Base-by-base conservation (phyloP, 2,113 vertebrate genomes). In the Pteronura brasiliensis region DNA sequence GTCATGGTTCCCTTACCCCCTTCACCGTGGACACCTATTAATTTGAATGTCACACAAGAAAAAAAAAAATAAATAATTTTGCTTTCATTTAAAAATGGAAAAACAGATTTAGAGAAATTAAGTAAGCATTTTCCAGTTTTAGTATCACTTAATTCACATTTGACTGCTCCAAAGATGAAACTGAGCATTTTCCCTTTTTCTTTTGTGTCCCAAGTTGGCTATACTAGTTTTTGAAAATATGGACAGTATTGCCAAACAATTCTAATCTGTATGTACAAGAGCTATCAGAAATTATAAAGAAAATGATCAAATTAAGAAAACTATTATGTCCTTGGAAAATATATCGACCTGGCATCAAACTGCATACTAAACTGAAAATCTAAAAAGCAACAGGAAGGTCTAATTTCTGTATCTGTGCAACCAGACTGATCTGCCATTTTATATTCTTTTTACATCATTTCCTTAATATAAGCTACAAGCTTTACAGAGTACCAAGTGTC, bases 221-320 rank as follows among this genome's bases (percentile, higher is more conserved):
- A 92, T 21, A 80, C 44, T 74, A 84, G 44, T 84, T 74, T 90
- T 52, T 44, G 1, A 96, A 89, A 85, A 87, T 79, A 83, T 4
- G 23, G 55, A 65, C n/a, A 79, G 36, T 47, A 65, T n/a, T 74
- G 15, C 18, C 81, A 92, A 90, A 59, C 67, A 84, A 94, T 27
- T 42, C 20, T 6, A 92, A 67, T 31, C 3, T 67, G 4, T 80
- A 84, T 80, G 36, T 69, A 27, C 20, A 83, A 88, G 44, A 96
- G 27, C 8, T 95, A 86, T 20, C 61, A 90, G 59, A 87, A 88
- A 69, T 90, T 55, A 77, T 59, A 63, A 72, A 94, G 31, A 87
- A 89, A 93, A 81, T 77, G 12, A 85, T 23, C 27, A 93, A 96
- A 93, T 93, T 96, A 82, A 77, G 52, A 95, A 97, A 93, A 95